Evolutionary conservation across 2,888 invertebrate species (phyloP), one percentile per base, ranked within the genome.

Genomic region (Spisula solida): DNA sequence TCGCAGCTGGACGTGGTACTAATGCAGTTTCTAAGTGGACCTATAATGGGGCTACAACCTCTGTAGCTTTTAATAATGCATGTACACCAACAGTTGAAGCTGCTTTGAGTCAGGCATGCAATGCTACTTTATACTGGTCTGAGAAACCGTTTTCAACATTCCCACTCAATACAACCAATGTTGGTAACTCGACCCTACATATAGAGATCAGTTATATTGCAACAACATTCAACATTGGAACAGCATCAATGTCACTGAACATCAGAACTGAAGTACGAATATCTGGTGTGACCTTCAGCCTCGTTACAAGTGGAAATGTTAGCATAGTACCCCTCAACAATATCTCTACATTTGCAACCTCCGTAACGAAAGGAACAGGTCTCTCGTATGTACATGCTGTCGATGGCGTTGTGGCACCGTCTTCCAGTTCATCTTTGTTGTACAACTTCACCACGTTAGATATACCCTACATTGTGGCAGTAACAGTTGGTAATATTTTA

Each of bases 1-100:
- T 93, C 20, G 85, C 88, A 29, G 91, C 93, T 25, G 82, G 85
- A n/a, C 85, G 84, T 25, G 95, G 94, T 0, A 93, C 93, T 20
- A 75, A 93, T 60, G 86, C 92, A 16, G 79, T 60, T 34, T 85
- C 91, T 5, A 55, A 47, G 1, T 95, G 93, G 93, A 80, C 86
- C 6, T 79, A 93, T 18, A 88, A 90, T 81, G 56, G 85, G 0
- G 81, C 87, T 6, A 0, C 18, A 18, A 51, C 75, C 16, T 60
- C 75, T 5, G 85, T 82, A 12, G 78, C 25, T 29, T 93, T 89
- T n/a, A 79, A 47, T 0, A 88, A 34, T 60, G 60, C 88, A 8
- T 94, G 94, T 86, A 89, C 93, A 60, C 16, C 90, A 29, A 60
- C 34, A 78, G 90, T 92, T 0, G 10, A 82, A 41, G 14, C 91